Evolutionary conservation across 2,888 invertebrate species (phyloP).

Genomic region (Ecliptopera silaceata): DNA sequence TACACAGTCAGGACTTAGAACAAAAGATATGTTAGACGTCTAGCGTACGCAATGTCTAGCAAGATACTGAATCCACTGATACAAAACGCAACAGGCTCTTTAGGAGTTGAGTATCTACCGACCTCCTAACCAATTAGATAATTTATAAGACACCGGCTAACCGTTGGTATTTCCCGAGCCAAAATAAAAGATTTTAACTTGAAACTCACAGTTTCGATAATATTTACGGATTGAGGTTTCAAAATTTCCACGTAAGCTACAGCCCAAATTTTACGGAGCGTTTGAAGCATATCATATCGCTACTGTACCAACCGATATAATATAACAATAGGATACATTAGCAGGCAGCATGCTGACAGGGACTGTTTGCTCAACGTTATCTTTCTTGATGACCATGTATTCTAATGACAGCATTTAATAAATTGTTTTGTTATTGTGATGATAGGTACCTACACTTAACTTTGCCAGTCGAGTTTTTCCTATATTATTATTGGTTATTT

Average conservation of each 20-base stretch:
- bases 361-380: neutral
- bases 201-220: too few relatives aligned
- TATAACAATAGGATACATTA: too few relatives aligned
- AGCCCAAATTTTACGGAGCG: too few relatives aligned
- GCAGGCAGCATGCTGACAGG: too few relatives aligned
- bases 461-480: too few relatives aligned
- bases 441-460: too few relatives aligned
- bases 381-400: neutral
- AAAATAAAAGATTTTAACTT: too few relatives aligned
- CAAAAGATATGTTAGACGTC: neutral
- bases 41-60: neutral
- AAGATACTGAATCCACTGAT: slow-evolving; percentile 4
- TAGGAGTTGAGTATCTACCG: neutral
- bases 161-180: too few relatives aligned
- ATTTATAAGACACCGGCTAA: neutral
- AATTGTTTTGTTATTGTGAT: neutral
- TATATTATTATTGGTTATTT: too few relatives aligned
- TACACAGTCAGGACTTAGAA: neutral
- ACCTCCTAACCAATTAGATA: neutral
- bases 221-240: too few relatives aligned
- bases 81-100: neutral
- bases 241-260: too few relatives aligned
- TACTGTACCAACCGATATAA: neutral
- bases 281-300: too few relatives aligned
- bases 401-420: slow-evolving; percentile 2